Evolutionary conservation across 2,113 vertebrate genomes (phyloP), one percentile per base, ranked within the genome.

Genomic region (Xyrauchen texanus): DNA sequence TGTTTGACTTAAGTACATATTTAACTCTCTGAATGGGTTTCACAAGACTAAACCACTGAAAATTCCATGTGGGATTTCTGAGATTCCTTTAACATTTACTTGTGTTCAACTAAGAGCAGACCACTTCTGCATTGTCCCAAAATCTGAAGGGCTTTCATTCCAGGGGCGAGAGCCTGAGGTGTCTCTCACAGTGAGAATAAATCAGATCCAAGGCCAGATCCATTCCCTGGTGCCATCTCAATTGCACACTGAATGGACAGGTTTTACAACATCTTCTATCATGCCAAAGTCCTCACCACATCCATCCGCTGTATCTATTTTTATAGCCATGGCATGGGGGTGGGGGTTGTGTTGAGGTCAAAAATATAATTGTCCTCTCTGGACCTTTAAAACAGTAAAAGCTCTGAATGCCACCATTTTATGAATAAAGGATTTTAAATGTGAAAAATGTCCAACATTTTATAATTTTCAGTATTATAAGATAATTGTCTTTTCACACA

Each of bases 201-300:
- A 83, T 83, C 82, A 80, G 52, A 76, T 55, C 69, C 21, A 21
- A 64, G 66, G 76, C 73, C 67, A 76, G 52, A 83, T 76, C 73
- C 66, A 77, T 67, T 16, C 47, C 70, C 61, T 51, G 73, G 10
- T 75, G 21, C 72, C 76, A 60, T 62, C 52, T 70, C 52, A 61
- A 34, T 34, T 34, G 21, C 21, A 34, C 21, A 34, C 21, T 34
- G 21, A 34, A 34, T 34, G 21, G 62, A 62, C 58, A 75, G 47
- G 49, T 53, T 76, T 80, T 80, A 76, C 64, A 68, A 16, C 61
- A 61, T 80, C 77, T 15, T 80, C 61, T 60, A 80, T 83, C 61
- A 80, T 80, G 67, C 73, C 67, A 57, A 70, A 83, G 60, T 71
- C 62, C 68, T 67, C 65, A 70, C 16, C 52, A 15, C 66, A 62